A percentile compares a stretch with the other conserved stretches of the same genome.
These are phyloP conservation scores for Sciaenops ocellatus DNA, from an alignment of 2,797 vertebrate genomes.

Conservation along the genomic window DNA sequence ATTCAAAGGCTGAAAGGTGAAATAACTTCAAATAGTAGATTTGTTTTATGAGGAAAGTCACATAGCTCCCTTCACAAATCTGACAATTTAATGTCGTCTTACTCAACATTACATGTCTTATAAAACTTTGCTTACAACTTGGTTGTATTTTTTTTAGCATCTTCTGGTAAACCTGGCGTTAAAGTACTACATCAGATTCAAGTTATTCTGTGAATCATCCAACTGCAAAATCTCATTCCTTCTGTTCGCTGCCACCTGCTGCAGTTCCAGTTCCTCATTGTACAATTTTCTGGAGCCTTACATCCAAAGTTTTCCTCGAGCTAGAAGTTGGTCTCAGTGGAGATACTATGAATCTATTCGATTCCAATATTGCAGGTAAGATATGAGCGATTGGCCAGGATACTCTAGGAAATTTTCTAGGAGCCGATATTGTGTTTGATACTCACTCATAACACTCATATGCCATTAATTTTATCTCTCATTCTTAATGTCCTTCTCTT, in stretches of 20 bases:
- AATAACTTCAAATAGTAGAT: neutral
- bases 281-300: neutral
- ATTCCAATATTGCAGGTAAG: neutral
- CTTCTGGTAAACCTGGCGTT: conserved; percentile 9
- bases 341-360: neutral
- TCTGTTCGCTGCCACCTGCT: conserved; percentile 29
- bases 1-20: neutral
- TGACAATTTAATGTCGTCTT: neutral
- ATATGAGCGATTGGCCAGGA: neutral
- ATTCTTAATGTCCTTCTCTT: neutral
- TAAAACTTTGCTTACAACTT: neutral
- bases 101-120: neutral
- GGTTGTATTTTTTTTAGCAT: neutral
- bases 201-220: conserved; percentile 18
- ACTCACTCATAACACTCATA: neutral
- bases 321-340: neutral
- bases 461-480: neutral
- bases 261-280: conserved; percentile 1
- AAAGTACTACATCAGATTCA: neutral
- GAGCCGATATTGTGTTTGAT: neutral
- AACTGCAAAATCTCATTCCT: conserved; percentile 12
- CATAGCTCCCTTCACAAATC: no score
- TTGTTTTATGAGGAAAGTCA: neutral
- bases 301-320: neutral
- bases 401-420: neutral